Evolutionary conservation across 1,140 invertebrate genomes (phyloP), one percentile per base, ranked within the genome.

Genomic region (Akabosia matsudoensis): DNA sequence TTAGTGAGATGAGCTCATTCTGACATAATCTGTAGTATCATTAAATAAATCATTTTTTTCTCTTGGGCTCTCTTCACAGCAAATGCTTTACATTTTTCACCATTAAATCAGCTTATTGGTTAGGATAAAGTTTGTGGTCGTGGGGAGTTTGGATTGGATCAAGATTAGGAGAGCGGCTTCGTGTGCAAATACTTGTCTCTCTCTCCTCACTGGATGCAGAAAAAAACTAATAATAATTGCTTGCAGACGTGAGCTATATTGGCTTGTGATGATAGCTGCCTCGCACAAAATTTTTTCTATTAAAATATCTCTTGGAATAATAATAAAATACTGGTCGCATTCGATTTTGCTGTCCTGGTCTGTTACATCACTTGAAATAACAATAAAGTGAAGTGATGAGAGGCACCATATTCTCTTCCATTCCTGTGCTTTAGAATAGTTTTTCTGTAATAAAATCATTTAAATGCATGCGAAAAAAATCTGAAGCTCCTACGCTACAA

Each of bases 1-100:
- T n/a, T n/a, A n/a, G n/a, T n/a, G n/a, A 67, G 61, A 67, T 67
- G 61, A 67, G 61, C 28, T 67, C 61, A 67, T 67, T 67, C 61
- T 67, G 61, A 67, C 61, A 67, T 67, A 67, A 67, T 67, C 61
- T 67, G 30, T 30, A 67, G 31, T 30, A 67, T 67, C 61, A 67
- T 67, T 67, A 67, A 67, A 67, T 67, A 67, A 67, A 67, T 31
- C 54, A 61, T 61, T 16, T 61, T 16, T 61, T 61, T 16, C 24
- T 22, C 54, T 13, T n/a, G n/a, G n/a, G n/a, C 45, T 51, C n/a
- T 16, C n/a, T 61, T 61, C 4, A 14, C n/a, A 16, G 7, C 54
- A 61, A 16, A 24, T 61, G 54, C 54, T 7, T 16, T 61, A 61
- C n/a, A n/a, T 14, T n/a, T n/a, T 61, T 61, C 14, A 4, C 24